Evolutionary conservation across 2,113 vertebrate genomes (phyloP), one percentile per base, ranked within the genome.

Genomic region (Panurus biarmicus): DNA sequence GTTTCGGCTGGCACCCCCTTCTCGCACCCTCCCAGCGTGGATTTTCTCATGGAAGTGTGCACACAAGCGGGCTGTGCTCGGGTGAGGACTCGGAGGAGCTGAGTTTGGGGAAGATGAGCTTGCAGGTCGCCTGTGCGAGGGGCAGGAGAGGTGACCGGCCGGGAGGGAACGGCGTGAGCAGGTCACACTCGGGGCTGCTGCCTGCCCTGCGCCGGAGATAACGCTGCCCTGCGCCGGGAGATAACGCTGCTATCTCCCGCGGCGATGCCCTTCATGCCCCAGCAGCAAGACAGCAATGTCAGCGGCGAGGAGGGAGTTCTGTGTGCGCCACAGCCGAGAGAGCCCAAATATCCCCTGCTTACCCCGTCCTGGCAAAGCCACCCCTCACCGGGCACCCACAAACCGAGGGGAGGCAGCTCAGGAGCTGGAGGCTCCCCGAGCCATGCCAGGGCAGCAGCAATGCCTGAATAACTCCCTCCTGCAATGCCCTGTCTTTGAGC

Each of bases 241-340:
- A 92, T 91, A 94, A 87, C 5, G 5, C 87, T 7, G 80, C 85
- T 91, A 28, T 94, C 89, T 87, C 93, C 76, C 2, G 6, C 77
- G 48, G 89, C 12, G 12, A 82, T 96, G 94, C 91, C 94, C 96
- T 96, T 96, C 93, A 75, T 89, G 91, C 51, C 94, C 91, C 93
- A 31, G 80, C 94, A 67, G 93, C 33, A 1, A 85, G 79, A 75
- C 29, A 3, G 76, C 80, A 93, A 94, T 53, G 93, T 89, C 94
- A 95, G 87, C 6, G 2, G n/a, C 3, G 26, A 90, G 67, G 45
- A 85, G 57, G 23, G 91, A 92, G 58, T 40, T 75, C 61, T 1
- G 64, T 2, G 7, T 14, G 42, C 15, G 7, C 86, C 54, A n/a
- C 73, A 6, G 42, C 35, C 15, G 0, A 20, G 33, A 7, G 9